Evolutionary conservation across 1,140 invertebrate species (phyloP), one percentile per base, ranked within the genome.

Genomic region (Dermatophagoides farinae): DNA sequence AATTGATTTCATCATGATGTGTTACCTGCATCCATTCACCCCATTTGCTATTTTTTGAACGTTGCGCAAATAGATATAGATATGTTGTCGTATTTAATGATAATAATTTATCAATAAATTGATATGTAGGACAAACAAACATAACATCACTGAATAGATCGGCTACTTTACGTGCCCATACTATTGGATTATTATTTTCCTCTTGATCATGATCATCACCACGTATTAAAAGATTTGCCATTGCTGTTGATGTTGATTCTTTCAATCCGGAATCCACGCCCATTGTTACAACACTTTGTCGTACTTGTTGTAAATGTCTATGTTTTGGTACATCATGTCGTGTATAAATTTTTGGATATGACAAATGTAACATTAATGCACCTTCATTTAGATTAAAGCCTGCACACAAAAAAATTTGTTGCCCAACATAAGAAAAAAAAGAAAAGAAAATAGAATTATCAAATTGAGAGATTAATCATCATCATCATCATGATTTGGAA

Each of bases 1-100:
- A 97, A 68, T 80, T 85, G 63, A 97, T 92, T 73, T 97, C 92
- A 72, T 96, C 90, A 1, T 82, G 91, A 71, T 97, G 92, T 77
- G 95, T 82, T 0, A 89, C 87, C 10, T 91, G 91, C 62, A 90
- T 89, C 91, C 91, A 97, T 51, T 80, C 80, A 0, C 90, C 91
- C 91, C 91, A 97, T 0, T 83, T 84, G 70, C 86, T 88, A 60
- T 80, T 78, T 64, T 78, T 73, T 25, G 84, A 88, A 63, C 89
- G 80, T 68, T 96, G 88, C 62, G 83, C 86, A 71, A 87, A 97
- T 68, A 88, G 87, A 72, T 97, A 97, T 78, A 89, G 90, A 74
- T 88, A 97, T 23, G 92, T 86, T 23, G 43, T 63, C 10, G 11
- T 25, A 22, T 61, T 61, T 6, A 23, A 39, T n/a, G 12, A 12